Conservation (phyloP, 2,888 invertebrate species). For the Automeris io region DNA sequence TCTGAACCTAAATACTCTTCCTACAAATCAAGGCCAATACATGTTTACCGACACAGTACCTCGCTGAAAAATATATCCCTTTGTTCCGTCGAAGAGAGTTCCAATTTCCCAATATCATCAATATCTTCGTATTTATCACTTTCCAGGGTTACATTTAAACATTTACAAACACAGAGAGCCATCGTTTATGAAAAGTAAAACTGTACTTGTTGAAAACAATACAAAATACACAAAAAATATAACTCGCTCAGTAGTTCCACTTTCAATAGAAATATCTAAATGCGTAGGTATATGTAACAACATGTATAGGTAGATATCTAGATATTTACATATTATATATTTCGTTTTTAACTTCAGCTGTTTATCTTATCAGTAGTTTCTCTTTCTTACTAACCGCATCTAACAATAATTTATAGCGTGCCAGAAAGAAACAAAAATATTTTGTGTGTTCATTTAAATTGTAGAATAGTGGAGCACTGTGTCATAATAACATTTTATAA, state of each 20-base stretch:
- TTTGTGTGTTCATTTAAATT: background rate
- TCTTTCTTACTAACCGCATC: slow-evolving; percentile 12
- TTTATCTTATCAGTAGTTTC: slow-evolving; percentile 17
- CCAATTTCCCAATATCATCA: slow-evolving; percentile 74
- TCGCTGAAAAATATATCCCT: slow-evolving; percentile 81
- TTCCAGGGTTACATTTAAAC: slow-evolving; percentile 83
- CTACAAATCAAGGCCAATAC: slow-evolving; percentile 62
- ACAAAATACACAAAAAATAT: slow-evolving; percentile 47
- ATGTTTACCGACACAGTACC: slow-evolving; percentile 73
- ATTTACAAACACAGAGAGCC: slow-evolving; percentile 83
- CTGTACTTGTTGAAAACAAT: slow-evolving; percentile 36
- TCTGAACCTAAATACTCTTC: slow-evolving; percentile 28
- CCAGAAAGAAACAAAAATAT: slow-evolving; percentile 15
- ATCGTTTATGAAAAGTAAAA: slow-evolving; percentile 45
- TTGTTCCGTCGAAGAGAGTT: slow-evolving; percentile 76
- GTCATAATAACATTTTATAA: too few relatives aligned
- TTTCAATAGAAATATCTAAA: slow-evolving; percentile 37
- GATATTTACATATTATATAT: slow-evolving; percentile 23
- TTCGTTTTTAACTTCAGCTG: slow-evolving; percentile 14
- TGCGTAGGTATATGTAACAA: slow-evolving; percentile 28
- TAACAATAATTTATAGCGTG: background rate
- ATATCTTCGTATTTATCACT: slow-evolving; percentile 76
- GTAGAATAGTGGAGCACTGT: background rate
- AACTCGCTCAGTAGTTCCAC: slow-evolving; percentile 31
- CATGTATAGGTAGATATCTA: slow-evolving; percentile 27